These are phyloP conservation scores for Pseudoips prasinana DNA, from an alignment of 2,888 invertebrate species.

Conservation along the genomic window DNA sequence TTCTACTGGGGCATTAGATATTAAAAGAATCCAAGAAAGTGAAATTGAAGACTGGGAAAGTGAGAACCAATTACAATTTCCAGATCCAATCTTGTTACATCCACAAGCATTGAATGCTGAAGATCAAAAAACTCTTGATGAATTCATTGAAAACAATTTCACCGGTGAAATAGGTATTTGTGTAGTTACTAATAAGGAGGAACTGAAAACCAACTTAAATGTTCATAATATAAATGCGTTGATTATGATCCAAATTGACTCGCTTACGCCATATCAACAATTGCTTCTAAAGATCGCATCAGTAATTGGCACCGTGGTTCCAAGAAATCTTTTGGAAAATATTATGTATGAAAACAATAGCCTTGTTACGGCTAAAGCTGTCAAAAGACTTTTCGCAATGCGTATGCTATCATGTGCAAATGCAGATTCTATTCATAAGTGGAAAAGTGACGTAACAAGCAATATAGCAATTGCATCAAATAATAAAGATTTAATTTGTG, in stretches of 20 bases:
- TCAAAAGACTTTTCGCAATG: conserved; percentile 80
- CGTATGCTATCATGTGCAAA: conserved; percentile 80
- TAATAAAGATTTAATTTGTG: conserved; percentile 46
- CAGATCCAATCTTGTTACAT: conserved; percentile 48
- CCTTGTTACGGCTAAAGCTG: conserved; percentile 71
- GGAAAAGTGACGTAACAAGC: conserved; percentile 11
- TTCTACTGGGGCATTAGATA: conserved; percentile 67
- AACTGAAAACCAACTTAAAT: conserved; percentile 61
- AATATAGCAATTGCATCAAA: conserved; percentile 22
- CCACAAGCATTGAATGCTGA: conserved; percentile 57
- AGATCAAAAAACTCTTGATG: conserved; percentile 53
- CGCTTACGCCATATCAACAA: conserved; percentile 83
- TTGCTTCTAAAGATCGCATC: conserved; percentile 82
- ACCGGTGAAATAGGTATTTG: conserved; percentile 56
- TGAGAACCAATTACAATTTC: conserved; percentile 61
- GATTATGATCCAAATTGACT: conserved; percentile 79
- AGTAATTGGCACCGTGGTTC: conserved; percentile 79
- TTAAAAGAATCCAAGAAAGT: conserved; percentile 48
- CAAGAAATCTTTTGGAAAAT: conserved; percentile 74
- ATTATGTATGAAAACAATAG: conserved; percentile 78
- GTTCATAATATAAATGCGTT: conserved; percentile 70
- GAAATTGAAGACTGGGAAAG: conserved; percentile 45
- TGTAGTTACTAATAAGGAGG: conserved; percentile 54
- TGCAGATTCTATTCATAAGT: conserved; percentile 24
- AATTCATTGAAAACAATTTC: conserved; percentile 45